These are phyloP conservation scores for Xestia c-nigrum DNA, from an alignment of 2,888 invertebrate genomes.

Conservation along the genomic window DNA sequence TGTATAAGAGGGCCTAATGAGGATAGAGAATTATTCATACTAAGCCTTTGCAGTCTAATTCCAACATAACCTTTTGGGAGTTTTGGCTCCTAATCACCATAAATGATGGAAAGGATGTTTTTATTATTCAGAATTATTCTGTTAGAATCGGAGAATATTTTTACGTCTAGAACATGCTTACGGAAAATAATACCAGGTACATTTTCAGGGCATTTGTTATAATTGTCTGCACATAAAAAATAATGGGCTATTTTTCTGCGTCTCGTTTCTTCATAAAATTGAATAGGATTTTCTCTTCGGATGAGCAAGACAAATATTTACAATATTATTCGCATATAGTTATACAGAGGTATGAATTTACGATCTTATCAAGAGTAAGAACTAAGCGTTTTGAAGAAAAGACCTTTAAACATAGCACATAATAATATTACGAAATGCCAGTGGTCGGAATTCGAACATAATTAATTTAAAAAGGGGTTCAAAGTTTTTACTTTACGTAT, in stretches of 20 bases:
- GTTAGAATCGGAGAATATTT: not conserved
- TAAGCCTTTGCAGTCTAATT: conserved; percentile 45
- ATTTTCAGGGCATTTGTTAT: not conserved
- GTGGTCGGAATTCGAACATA: too few species aligned
- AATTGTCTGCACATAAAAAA: not conserved
- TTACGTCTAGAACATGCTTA: not conserved
- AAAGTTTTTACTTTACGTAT: too few species aligned
- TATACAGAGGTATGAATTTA: not conserved
- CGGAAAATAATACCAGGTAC: not conserved
- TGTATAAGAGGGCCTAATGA: conserved; percentile 54
- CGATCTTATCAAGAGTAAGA: not conserved
- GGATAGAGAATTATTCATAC: conserved; percentile 55
- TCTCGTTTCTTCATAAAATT: not conserved
- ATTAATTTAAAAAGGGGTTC: too few species aligned
- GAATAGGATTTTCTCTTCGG: not conserved
- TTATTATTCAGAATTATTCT: conserved; percentile 20
- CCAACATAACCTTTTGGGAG: conserved; percentile 30
- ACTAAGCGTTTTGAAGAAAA: not conserved
- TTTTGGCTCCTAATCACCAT: conserved; percentile 13
- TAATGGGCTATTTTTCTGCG: not conserved
- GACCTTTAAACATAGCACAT: not conserved
- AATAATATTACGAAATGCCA: not conserved
- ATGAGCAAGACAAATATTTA: conserved; percentile 1
- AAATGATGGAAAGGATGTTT: conserved; percentile 10
- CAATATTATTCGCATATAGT: not conserved